Base-by-base conservation (phyloP, 2,113 vertebrate species). In the Phyllopteryx taeniolatus region DNA sequence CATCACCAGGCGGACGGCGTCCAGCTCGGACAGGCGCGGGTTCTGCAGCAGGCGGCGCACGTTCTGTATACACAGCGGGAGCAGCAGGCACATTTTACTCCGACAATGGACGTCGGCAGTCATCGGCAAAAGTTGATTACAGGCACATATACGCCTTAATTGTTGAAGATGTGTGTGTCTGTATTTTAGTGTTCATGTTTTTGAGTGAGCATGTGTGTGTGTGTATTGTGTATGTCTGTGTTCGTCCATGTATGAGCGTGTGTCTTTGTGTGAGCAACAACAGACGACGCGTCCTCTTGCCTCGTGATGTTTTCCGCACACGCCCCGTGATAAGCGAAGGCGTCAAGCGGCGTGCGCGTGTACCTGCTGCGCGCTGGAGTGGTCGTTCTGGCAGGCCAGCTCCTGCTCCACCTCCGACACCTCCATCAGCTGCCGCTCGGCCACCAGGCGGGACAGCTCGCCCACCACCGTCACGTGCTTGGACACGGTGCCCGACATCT, bases 381-480 rank as follows among this genome's bases (percentile, higher is more conserved):
- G 97, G 91, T 99, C 96, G 11, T 92, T 98, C 90, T 99, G 98
- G 85, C 96, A 98, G 49, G 96, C 95, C 78, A 99, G 90, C 47
- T 99, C 98, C 90, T 99, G 98, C 80, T 99, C 98, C 76, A 94
- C 94, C 83, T 98, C 98, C 0, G 97, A 98, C 56, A 99, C 96
- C 77, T 90, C 90, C 90, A 91, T 91, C 83, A 91, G 83, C 72
- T 79, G 82, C 1, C 87, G 83, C 78, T 98, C 97, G 86, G 62
- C 94, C 66, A 91, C 97, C 63, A 98, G 85, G 0, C 97, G 91
- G 0, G 97, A 99, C 67, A 99, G 84, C 49, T 99, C 98, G 3
- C 98, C 98, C 14, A 99, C 96, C 71, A 99, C 97, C 0, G 97
- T 99, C 91, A 99, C 97, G 0, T 99, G 98, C 88, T 99, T 99